A percentile compares a stretch with the other conserved stretches of the same genome.
Evolutionary conservation across 2,113 vertebrate species (phyloP).

Genomic region (Geococcyx californianus): DNA sequence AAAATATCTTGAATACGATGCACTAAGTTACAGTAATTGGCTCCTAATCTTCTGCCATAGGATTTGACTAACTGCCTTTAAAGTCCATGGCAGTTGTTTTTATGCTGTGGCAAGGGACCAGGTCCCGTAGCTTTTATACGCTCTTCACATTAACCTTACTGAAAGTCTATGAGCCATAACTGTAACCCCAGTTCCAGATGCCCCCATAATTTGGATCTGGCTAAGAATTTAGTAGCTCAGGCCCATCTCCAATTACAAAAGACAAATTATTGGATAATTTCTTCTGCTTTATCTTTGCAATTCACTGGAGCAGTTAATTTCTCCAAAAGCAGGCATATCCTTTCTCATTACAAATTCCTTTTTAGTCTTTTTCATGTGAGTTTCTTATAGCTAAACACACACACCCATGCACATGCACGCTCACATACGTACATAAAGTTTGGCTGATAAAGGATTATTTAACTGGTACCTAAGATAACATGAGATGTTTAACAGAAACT

Average conservation of each 20-base stretch:
- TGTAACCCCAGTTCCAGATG: slow-evolving; percentile 13
- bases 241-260: slow-evolving; percentile 66
- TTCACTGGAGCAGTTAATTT: slow-evolving; percentile 80
- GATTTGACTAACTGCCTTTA: not conserved
- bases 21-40: not conserved
- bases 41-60: not conserved
- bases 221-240: slow-evolving; percentile 24
- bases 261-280: slow-evolving; percentile 80
- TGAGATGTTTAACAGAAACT: slow-evolving; percentile 62
- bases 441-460: slow-evolving; percentile 65
- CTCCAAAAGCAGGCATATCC: slow-evolving; percentile 68
- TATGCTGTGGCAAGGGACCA: not conserved
- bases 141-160: slow-evolving; percentile 56
- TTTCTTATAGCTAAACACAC: slow-evolving; percentile 52
- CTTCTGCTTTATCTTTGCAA: slow-evolving; percentile 79
- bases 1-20: not conserved
- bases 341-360: slow-evolving; percentile 74
- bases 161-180: not conserved
- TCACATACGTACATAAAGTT: not conserved
- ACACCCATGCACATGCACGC: not conserved
- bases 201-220: slow-evolving; percentile 36
- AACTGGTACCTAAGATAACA: slow-evolving; percentile 56
- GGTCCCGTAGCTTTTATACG: slow-evolving; percentile 58
- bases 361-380: slow-evolving; percentile 63
- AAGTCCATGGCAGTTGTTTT: not conserved